Base-by-base conservation (phyloP, 2,888 invertebrate species). In the Caradrina kadenii region DNA sequence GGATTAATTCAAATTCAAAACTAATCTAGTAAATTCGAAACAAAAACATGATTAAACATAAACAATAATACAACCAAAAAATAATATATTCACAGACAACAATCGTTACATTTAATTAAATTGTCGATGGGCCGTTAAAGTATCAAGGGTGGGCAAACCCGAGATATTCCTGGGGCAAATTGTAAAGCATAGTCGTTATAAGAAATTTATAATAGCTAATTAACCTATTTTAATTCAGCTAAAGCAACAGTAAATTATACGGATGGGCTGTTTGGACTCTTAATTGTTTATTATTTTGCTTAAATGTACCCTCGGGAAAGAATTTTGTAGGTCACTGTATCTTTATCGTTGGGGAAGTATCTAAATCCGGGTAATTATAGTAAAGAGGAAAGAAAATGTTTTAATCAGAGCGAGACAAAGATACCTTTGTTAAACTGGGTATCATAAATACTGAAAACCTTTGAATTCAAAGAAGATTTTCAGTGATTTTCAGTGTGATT, bases 201-300 rank as follows among this genome's bases (percentile, higher is more conserved):
- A 65, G 60, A 69, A 74, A 84, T 82, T 74, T 79, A 84, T 82
- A 82, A 76, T 82, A 66, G 66, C 66, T 74, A 82, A 82, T 82
- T 76, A 81, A 81, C 76, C 79, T 66, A 82, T 84, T 82, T 82
- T 82, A 84, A 82, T 84, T 84, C 82, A 65, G 69, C 76, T 67
- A 79, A 82, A 74, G 74, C 52, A 73, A 70, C 72, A 74, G 64
- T 82, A 76, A 79, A 82, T 82, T 82, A 69, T 73, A 73, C 35
- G 39, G 79, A 82, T 82, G 70, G 84, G 72, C 84, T 70, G 69
- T 81, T 82, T 76, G 49, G 66, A 63, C 19, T 64, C 76, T 79
- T 76, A 79, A 82, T 82, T 82, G 84, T 82, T 82, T 82, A 82
- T 82, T 74, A 55, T 76, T 70, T 72, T 74, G 72, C 68, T 74